A percentile compares a stretch with the other conserved stretches of the same genome.
These are phyloP conservation scores for Caenorhabditis uteleia DNA, from an alignment of 2,888 invertebrate genomes.

Conservation along the genomic window DNA sequence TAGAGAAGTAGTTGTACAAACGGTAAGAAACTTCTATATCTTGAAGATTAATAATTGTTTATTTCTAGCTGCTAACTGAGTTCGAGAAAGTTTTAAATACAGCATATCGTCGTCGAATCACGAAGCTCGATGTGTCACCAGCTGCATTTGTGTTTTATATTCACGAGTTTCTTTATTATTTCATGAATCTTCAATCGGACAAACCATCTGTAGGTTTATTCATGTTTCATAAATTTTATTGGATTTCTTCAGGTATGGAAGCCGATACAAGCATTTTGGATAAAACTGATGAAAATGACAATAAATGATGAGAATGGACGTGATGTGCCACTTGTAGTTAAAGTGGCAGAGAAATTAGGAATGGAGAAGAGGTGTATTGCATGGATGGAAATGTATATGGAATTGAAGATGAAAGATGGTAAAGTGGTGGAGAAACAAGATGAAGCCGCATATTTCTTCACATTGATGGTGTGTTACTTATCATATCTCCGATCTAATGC, in stretches of 20 bases:
- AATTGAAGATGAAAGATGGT: neutral
- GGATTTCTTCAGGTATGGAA: too few species aligned
- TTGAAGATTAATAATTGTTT: neutral
- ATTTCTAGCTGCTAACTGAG: constrained; percentile 16
- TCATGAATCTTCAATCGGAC: constrained; percentile 7
- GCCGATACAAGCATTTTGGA: constrained; percentile 12
- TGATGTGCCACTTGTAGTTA: constrained; percentile 22
- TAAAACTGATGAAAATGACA: constrained; percentile 8
- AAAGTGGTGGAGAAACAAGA: constrained; percentile 1
- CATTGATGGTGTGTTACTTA: constrained; percentile 5
- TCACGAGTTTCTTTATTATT: constrained; percentile 26
- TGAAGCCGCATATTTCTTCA: constrained; percentile 16
- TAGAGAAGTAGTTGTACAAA: constrained; percentile 6
- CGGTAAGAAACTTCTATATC: neutral
- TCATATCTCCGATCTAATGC: neutral
- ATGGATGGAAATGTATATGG: constrained; percentile 31
- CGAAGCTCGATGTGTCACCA: constrained; percentile 6
- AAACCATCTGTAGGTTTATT: too few species aligned
- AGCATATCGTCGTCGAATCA: constrained; percentile 1
- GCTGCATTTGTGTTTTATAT: constrained; percentile 22
- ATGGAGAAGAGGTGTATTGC: constrained; percentile 35
- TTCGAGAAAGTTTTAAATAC: constrained; percentile 21
- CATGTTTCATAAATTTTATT: too few species aligned
- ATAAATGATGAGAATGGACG: constrained; percentile 21
- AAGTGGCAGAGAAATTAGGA: constrained; percentile 21